phyloP scores from a whole-genome alignment of 2,113 vertebrate genomes.

The Campylomormyrus numenius region DNA sequence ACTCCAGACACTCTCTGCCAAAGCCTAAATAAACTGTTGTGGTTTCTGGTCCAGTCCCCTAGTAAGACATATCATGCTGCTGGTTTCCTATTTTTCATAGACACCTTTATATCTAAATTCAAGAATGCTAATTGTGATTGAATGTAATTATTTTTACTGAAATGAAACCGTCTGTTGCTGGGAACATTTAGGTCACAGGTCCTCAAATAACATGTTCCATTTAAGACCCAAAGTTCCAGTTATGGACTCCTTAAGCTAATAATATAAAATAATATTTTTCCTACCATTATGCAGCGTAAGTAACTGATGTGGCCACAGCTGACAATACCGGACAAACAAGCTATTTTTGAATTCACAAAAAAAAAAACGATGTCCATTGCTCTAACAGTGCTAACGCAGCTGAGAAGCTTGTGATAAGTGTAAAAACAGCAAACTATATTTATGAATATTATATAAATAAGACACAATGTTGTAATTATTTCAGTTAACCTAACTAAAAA shows the following conservation, averaged over 20 bases:
- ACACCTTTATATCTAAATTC: background rate
- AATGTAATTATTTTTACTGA: background rate
- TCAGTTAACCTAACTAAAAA: background rate
- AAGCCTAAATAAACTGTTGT: background rate
- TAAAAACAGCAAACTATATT: background rate
- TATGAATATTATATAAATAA: background rate
- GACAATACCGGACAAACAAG: background rate
- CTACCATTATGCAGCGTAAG: background rate
- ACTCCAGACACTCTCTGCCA: background rate
- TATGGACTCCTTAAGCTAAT: background rate
- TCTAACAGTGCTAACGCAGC: background rate
- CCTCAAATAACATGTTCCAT: background rate
- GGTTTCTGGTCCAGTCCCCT: background rate
- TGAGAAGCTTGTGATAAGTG: background rate
- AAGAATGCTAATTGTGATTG: background rate
- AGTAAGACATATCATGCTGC: background rate
- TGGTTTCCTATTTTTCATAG: background rate
- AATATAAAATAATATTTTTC: background rate
- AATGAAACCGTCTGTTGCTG: background rate
- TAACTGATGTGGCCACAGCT: background rate
- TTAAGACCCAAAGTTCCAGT: background rate
- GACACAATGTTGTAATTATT: background rate
- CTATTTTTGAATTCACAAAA: background rate
- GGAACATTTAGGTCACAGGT: background rate
- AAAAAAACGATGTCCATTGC: background rate